These are phyloP conservation scores for Glossophaga mutica DNA, from an alignment of 2,797 vertebrate genomes.

Conservation along the genomic window DNA sequence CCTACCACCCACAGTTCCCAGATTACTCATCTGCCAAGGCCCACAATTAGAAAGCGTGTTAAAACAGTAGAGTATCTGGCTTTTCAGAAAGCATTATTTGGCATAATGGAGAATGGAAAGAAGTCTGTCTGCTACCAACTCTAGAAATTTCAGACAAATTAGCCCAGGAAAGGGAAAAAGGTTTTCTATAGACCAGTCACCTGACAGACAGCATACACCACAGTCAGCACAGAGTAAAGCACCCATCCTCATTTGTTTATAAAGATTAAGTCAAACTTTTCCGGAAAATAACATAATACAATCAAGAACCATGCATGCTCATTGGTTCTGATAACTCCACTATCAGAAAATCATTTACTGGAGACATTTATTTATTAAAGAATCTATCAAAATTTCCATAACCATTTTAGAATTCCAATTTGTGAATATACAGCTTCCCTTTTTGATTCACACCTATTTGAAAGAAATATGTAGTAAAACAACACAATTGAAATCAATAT, in stretches of 20 bases:
- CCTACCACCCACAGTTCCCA: neutral
- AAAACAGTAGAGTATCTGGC: neutral
- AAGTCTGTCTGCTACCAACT: neutral
- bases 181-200: neutral
- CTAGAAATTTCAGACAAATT: neutral
- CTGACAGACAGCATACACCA: neutral
- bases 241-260: neutral
- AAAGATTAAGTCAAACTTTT: neutral
- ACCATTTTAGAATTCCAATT: conserved; percentile 82
- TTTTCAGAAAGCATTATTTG: neutral
- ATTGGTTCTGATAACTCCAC: neutral
- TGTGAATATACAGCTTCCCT: conserved; percentile 88
- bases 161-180: neutral
- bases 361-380: conserved; percentile 69
- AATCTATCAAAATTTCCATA: conserved; percentile 82
- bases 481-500: conserved; percentile 59
- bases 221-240: neutral
- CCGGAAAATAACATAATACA: neutral
- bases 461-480: conserved; percentile 78
- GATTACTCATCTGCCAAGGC: neutral
- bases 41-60: neutral
- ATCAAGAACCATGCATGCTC: neutral
- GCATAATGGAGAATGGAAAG: neutral
- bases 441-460: conserved; percentile 77
- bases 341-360: conserved; percentile 75